These are phyloP conservation scores for Toxotes chatareus DNA, from an alignment of 2,113 vertebrate genomes.

Conservation along the genomic window DNA sequence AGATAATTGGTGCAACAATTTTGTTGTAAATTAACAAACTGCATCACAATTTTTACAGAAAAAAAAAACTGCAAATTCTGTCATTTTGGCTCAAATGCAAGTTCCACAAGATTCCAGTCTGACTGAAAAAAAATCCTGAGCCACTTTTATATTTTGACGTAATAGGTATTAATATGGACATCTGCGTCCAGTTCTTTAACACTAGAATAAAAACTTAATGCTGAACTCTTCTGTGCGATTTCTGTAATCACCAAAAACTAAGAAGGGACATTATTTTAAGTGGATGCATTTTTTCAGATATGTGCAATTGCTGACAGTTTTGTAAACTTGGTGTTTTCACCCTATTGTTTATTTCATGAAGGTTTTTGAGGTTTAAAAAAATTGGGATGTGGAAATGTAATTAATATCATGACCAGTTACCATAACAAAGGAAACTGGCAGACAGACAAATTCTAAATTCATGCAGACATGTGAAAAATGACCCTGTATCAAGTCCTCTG, in stretches of 20 bases:
- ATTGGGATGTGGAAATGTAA: neutral
- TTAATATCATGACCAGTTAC: constrained; percentile 6
- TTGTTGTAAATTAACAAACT: too few relatives aligned
- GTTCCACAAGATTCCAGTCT: neutral
- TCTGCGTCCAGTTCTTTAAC: neutral
- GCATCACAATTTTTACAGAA: too few relatives aligned
- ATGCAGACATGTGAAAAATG: constrained; percentile 39
- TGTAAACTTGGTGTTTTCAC: neutral
- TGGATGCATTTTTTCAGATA: neutral
- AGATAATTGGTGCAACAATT: too few relatives aligned
- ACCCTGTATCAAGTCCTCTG: constrained; percentile 1
- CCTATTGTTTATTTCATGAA: neutral
- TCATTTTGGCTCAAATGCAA: neutral
- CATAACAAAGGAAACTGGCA: constrained; percentile 30
- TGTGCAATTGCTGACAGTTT: neutral
- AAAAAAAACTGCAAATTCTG: neutral
- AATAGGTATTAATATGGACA: neutral
- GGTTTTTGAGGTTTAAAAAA: neutral
- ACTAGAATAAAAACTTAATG: neutral
- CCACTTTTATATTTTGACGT: neutral
- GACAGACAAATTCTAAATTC: constrained; percentile 15
- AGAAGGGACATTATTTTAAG: neutral
- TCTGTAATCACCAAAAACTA: neutral
- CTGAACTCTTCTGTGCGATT: too few relatives aligned
- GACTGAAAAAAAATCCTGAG: neutral